Evolutionary conservation across 2,888 invertebrate species (phyloP).

Genomic region (Chymomyza procnemis): DNA sequence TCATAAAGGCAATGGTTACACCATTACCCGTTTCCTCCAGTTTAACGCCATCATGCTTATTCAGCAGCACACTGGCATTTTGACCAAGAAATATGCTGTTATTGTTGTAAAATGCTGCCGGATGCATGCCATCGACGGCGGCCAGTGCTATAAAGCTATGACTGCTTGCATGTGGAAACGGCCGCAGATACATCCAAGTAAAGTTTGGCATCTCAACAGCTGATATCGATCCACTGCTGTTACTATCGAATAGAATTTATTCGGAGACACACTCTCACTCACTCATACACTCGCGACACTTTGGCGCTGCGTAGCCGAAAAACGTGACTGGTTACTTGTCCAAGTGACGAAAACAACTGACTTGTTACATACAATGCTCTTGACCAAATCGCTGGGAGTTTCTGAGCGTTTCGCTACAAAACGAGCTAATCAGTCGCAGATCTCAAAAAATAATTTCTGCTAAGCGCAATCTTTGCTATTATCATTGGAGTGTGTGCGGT

Average conservation of each 20-base stretch:
- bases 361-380: neutral
- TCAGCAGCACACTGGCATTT: too few relatives aligned
- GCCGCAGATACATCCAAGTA: constrained; percentile 55
- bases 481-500: constrained; percentile 31
- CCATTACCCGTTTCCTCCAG: too few relatives aligned
- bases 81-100: neutral
- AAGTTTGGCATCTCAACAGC: constrained; percentile 61
- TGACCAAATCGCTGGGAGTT: neutral
- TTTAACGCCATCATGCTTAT: too few relatives aligned
- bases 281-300: constrained; percentile 14
- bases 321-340: constrained; percentile 28
- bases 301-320: constrained; percentile 1
- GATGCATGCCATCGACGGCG: constrained; percentile 37
- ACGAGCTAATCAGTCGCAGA: neutral
- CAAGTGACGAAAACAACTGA: neutral
- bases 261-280: constrained; percentile 12
- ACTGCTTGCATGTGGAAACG: constrained; percentile 49
- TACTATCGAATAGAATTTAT: neutral
- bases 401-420: constrained; percentile 27
- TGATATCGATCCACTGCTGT: constrained; percentile 1
- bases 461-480: constrained; percentile 53
- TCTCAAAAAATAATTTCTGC: constrained; percentile 30
- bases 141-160: constrained; percentile 45
- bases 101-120: constrained; percentile 22
- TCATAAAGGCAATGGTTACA: constrained; percentile 71